These are phyloP conservation scores for Puma concolor DNA, from an alignment of 2,113 vertebrate genomes.

Conservation along the genomic window DNA sequence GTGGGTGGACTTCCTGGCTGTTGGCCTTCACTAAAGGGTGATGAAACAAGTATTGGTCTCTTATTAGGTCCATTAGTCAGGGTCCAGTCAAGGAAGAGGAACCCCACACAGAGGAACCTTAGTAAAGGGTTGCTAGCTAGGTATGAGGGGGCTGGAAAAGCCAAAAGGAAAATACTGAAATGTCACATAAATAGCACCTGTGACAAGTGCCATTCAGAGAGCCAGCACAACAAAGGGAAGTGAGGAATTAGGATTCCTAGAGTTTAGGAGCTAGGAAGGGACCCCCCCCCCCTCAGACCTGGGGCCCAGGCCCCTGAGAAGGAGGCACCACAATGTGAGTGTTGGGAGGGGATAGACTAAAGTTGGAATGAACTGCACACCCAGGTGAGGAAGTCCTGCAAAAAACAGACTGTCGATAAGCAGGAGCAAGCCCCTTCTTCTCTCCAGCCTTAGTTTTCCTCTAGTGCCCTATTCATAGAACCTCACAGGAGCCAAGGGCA, in stretches of 20 bases:
- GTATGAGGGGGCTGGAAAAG: not conserved
- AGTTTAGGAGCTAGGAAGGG: not conserved
- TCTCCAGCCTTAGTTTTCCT: not conserved
- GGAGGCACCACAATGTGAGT: fast-evolving
- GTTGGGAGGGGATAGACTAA: not conserved
- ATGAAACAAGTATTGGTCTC: not conserved
- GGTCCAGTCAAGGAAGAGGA: not conserved
- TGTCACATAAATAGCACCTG: fast-evolving
- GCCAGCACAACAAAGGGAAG: not conserved
- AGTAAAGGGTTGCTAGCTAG: too few species aligned
- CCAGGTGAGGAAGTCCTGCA: not conserved
- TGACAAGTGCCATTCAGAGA: not conserved
- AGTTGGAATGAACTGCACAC: too few species aligned
- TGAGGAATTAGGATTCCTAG: not conserved
- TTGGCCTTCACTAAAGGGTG: not conserved
- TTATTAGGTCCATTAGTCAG: not conserved
- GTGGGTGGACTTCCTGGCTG: not conserved
- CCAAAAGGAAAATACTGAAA: not conserved
- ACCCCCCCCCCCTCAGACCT: fast-evolving
- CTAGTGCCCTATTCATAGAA: fast-evolving
- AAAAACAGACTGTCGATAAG: not conserved
- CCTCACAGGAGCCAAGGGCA: not conserved
- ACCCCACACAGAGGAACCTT: not conserved
- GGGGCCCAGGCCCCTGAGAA: not conserved
- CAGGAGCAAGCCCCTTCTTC: not conserved